Percentiles rank a stretch among this genome's conserved stretches.
These are phyloP conservation scores for Thymallus thymallus DNA, from an alignment of 2,113 vertebrate species.

Conservation along the genomic window DNA sequence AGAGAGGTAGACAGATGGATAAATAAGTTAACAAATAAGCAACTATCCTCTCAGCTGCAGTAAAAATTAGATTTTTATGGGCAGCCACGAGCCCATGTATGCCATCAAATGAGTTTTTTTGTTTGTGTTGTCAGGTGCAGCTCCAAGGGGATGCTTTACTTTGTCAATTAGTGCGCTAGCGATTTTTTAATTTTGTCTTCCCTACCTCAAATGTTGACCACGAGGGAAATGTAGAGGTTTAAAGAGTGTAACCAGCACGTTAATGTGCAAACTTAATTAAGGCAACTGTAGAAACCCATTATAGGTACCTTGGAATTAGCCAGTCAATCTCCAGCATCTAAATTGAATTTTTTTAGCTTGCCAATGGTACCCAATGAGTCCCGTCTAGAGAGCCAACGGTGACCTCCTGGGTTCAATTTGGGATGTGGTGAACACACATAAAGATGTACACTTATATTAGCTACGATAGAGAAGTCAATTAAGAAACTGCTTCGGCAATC, in stretches of 20 bases:
- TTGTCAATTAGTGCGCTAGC: conserved; percentile 74
- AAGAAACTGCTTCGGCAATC: conserved; percentile 59
- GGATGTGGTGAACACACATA: conserved; percentile 58
- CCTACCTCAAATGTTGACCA: conserved; percentile 71
- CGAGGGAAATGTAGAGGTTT: conserved; percentile 73
- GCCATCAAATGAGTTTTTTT: conserved; percentile 28
- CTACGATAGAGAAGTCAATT: conserved; percentile 59
- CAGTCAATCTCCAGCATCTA: conserved; percentile 75
- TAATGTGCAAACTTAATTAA: conserved; percentile 82
- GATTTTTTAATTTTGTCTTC: conserved; percentile 72
- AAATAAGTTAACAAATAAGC: neutral
- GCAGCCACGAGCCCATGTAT: neutral
- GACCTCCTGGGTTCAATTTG: conserved; percentile 72
- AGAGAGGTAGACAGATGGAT: neutral
- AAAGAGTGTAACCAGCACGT: conserved; percentile 69
- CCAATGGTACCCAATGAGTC: conserved; percentile 59
- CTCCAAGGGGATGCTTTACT: conserved; percentile 59
- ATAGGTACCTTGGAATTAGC: conserved; percentile 68
- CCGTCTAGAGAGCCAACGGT: conserved; percentile 63
- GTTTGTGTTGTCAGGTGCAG: conserved; percentile 44
- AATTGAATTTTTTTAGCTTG: conserved; percentile 62
- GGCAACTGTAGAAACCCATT: conserved; percentile 71
- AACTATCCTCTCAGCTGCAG: neutral
- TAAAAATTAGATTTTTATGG: neutral
- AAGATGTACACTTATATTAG: conserved; percentile 56